These are phyloP conservation scores for Harpagus bidentatus DNA, from an alignment of 2,113 vertebrate genomes.

Conservation along the genomic window DNA sequence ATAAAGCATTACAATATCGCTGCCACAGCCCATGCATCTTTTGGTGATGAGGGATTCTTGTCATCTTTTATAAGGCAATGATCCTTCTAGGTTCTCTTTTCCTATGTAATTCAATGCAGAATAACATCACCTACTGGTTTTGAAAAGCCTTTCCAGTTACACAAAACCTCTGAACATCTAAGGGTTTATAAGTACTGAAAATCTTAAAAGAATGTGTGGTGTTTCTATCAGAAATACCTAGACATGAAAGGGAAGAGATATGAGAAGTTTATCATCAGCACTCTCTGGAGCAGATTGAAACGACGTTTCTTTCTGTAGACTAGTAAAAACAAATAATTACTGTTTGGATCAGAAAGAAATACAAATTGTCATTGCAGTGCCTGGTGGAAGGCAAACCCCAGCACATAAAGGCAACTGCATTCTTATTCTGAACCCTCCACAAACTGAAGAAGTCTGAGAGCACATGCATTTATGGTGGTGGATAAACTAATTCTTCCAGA, in stretches of 20 bases:
- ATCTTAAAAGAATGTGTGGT: neutral
- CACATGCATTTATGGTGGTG: rapidly evolving
- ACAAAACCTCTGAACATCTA: neutral
- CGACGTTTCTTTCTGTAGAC: neutral
- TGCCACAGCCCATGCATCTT: neutral
- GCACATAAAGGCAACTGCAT: neutral
- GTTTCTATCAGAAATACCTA: neutral
- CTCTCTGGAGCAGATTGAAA: neutral
- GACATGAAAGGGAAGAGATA: neutral
- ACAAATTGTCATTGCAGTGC: neutral
- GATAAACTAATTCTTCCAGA: neutral
- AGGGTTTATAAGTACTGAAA: neutral
- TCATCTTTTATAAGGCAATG: neutral
- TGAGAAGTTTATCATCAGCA: neutral
- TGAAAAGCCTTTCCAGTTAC: neutral
- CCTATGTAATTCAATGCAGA: neutral
- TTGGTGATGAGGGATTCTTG: neutral
- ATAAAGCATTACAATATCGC: neutral
- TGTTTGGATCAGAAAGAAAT: neutral
- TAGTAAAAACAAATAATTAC: slow-evolving; percentile 16
- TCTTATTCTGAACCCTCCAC: neutral
- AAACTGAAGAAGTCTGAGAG: neutral
- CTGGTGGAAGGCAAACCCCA: neutral
- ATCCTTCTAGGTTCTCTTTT: neutral
- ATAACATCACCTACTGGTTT: neutral